Evolutionary conservation across 1,140 invertebrate species (phyloP).

Genomic region (Popillia japonica): DNA sequence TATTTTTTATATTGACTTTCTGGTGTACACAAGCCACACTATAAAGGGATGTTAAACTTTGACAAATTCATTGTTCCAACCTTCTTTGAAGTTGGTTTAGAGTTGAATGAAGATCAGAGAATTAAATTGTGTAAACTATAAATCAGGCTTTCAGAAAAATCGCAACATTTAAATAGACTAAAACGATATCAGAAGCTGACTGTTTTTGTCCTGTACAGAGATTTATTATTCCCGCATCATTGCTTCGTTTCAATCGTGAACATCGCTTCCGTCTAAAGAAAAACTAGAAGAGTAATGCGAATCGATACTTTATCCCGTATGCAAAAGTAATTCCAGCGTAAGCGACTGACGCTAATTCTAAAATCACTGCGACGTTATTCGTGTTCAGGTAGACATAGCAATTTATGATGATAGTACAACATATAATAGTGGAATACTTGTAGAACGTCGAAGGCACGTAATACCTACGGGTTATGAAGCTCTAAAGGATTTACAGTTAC

Average conservation of each 20-base stretch:
- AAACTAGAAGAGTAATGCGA: conserved; percentile 4
- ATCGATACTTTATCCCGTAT: conserved; percentile 16
- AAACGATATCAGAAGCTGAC: background rate
- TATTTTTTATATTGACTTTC: too few relatives aligned
- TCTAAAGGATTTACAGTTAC: conserved; percentile 2
- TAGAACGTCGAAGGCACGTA: background rate
- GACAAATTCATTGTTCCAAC: too few relatives aligned
- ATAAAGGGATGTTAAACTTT: too few relatives aligned
- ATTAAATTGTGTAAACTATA: background rate
- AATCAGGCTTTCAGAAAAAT: background rate
- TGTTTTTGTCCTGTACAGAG: background rate
- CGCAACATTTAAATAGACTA: background rate
- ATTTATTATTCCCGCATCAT: background rate
- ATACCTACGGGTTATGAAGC: background rate
- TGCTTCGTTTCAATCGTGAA: background rate
- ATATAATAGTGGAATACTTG: background rate
- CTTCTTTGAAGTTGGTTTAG: too few relatives aligned
- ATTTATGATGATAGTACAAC: background rate
- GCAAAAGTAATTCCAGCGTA: background rate
- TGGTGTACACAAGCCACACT: too few relatives aligned
- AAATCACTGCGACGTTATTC: background rate
- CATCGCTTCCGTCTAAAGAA: background rate
- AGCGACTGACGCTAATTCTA: background rate
- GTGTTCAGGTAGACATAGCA: background rate
- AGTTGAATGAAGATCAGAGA: background rate